Conservation (phyloP, 2,797 vertebrate species). For the Notamacropus eugenii region DNA sequence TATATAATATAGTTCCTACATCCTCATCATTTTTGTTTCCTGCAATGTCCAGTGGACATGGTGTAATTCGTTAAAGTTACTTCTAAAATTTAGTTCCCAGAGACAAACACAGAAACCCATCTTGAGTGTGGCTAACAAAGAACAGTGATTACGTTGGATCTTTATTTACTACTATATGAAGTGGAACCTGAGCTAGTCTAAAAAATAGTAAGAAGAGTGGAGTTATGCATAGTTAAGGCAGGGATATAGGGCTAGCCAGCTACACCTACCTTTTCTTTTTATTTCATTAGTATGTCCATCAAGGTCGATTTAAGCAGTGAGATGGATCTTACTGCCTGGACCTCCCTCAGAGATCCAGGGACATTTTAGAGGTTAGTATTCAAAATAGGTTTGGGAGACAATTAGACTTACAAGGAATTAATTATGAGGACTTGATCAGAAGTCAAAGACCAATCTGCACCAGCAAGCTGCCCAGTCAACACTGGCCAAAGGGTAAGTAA, state of each 20-base stretch:
- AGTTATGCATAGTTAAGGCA: not conserved
- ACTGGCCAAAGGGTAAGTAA: not conserved
- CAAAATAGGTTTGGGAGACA: not conserved
- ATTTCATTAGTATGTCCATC: not conserved
- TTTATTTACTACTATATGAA: not conserved
- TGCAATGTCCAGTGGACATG: not conserved
- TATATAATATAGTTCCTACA: not conserved
- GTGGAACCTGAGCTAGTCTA: not conserved
- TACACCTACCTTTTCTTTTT: not conserved
- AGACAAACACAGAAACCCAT: not conserved
- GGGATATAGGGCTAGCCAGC: no score
- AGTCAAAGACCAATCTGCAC: not conserved
- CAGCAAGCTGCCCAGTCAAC: not conserved
- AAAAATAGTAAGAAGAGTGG: not conserved
- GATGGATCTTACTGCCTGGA: not conserved
- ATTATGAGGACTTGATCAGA: not conserved
- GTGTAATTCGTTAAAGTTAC: not conserved
- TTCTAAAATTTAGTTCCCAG: not conserved
- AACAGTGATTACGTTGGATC: not conserved
- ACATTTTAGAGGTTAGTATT: not conserved
- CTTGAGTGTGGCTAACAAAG: not conserved
- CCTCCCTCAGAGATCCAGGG: not conserved
- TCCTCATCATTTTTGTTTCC: not conserved
- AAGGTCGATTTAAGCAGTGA: not conserved
- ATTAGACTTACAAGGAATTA: not conserved